Evolutionary conservation across 2,113 vertebrate species (phyloP), one percentile per base, ranked within the genome.

Genomic region (Ancistrus triradiatus): DNA sequence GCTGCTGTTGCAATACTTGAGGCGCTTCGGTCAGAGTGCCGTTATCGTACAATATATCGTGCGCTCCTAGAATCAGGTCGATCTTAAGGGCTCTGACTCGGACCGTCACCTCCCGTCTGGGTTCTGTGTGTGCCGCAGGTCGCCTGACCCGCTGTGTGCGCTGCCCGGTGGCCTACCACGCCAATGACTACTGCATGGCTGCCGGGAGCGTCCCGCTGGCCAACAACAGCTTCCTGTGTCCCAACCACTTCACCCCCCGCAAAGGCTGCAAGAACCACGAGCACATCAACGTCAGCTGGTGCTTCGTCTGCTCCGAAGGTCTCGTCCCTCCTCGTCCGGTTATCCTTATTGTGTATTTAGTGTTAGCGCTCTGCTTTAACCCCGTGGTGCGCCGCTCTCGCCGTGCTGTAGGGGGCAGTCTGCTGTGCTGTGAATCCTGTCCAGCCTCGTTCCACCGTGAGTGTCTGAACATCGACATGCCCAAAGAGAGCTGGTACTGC

Each of bases 281-380:
- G 59, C 96, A 99, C 74, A 93, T 99, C 82, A 99, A 99, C 6
- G 96, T 99, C 52, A 99, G 96, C 89, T 99, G 95, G 95, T 99
- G 96, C 83, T 99, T 99, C 25, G 96, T 99, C 65, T 98, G 96
- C 82, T 98, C 95, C 0, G 94, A 98, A 92, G 96, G 96, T 94
- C 77, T 87, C 85, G 2, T 0, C 0, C 28, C 19, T n/a, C 27
- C 27, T 31, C 27, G 7, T 4, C 27, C 7, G 27, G 3, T 31
- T 31, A 31, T 3, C 3, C 27, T 7, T 31, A n/a, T 31, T 31
- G 27, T 3, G 27, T 31, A 7, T n/a, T n/a, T n/a, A n/a, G n/a
- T n/a, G n/a, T n/a, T n/a, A n/a, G n/a, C n/a, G n/a, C n/a, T n/a
- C n/a, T n/a, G n/a, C n/a, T 13, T 3, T 38, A 10, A 38, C 35